phyloP scores from a whole-genome alignment of 2,113 vertebrate species.

The Raja brachyura region DNA sequence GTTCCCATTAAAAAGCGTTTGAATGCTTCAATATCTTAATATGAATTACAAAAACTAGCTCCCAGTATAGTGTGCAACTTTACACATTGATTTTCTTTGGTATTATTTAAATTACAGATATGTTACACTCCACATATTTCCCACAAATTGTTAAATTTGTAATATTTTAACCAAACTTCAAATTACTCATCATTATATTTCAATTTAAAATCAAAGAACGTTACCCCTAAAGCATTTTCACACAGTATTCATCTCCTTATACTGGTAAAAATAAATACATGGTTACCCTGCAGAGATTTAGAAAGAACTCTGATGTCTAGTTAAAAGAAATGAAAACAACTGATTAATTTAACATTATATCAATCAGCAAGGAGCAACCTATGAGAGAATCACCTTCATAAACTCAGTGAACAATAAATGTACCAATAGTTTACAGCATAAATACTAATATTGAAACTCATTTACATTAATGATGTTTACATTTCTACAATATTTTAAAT shows the following conservation, averaged over 20 bases:
- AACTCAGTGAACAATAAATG: not conserved
- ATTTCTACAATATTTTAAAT: constrained; percentile 1
- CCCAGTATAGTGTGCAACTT: not conserved
- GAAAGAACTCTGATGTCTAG: not conserved
- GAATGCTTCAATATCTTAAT: not conserved
- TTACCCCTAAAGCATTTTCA: not conserved
- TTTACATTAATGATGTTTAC: not conserved
- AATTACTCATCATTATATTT: not conserved
- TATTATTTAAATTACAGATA: not conserved
- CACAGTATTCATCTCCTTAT: not conserved
- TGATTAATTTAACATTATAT: not conserved
- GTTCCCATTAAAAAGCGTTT: constrained; percentile 5
- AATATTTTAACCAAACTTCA: not conserved
- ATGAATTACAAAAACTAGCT: not conserved
- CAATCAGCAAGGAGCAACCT: not conserved
- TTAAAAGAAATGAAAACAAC: not conserved
- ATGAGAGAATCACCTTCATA: not conserved
- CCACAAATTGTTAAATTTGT: not conserved
- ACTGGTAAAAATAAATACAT: not conserved
- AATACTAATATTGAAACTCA: not conserved
- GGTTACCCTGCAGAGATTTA: not conserved
- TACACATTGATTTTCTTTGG: not conserved
- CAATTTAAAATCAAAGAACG: not conserved
- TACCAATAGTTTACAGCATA: not conserved
- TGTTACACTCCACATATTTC: not conserved